Base-by-base conservation (phyloP, 2,797 vertebrate species). In the Leuciscus waleckii region DNA sequence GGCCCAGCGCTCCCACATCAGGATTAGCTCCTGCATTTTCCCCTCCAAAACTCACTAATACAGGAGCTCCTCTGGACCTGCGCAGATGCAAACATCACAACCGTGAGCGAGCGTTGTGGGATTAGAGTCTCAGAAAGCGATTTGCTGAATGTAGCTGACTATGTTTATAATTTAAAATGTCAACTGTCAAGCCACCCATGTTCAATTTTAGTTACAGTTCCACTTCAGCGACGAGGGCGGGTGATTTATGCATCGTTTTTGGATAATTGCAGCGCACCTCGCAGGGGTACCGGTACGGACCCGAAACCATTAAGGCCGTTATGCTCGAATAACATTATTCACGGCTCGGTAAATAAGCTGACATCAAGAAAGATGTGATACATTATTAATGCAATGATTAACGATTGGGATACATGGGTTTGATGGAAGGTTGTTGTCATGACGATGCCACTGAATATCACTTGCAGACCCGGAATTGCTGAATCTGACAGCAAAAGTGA, bases 231-330 rank as follows among this genome's bases (percentile, higher is more conserved):
- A 90, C 91, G 92, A 92, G 83, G 93, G 92, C 93, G 91, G 89
- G 92, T 93, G 93, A 94, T 91, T 88, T 94, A 93, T 95, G 93
- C 93, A 93, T 94, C 93, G 93, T 95, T 92, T 95, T 91, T 90
- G 91, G 91, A 89, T 93, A 94, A 94, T 94, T 94, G 91, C 91
- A 87, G 85, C 85, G 73, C 81, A 87, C 86, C 86, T 89, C 89
- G 85, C 86, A 75, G 88, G 87, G 83, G 83, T 85, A 86, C 89
- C 86, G 86, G 83, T 65, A 73, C 54, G 26, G 79, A 81, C 73
- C 80, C 70, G 81, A 89, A 91, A 89, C 87, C 91, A 92, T 92
- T 93, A 92, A 49, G 79, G 80, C 79, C 63, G 90, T 91, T 90
- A 89, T 69, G 87, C 89, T 87, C 46, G 0, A 82, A 35, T 90